These are phyloP conservation scores for Bradypodion ventrale DNA, from an alignment of 2,797 vertebrate species.

Conservation along the genomic window DNA sequence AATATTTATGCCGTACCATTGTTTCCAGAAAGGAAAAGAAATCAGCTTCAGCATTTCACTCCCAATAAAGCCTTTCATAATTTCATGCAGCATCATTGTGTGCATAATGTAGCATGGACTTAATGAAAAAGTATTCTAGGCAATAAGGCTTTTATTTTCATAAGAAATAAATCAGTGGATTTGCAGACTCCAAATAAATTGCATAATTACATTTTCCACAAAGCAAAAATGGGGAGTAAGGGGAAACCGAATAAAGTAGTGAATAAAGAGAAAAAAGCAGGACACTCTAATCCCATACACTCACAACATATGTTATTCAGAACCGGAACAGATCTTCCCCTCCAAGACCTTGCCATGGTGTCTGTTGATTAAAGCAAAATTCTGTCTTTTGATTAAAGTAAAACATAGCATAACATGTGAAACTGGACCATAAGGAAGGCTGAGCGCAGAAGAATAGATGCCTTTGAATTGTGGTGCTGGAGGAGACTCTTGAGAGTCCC, in stretches of 20 bases:
- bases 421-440: too few relatives aligned
- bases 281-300: background rate
- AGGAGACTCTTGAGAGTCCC: too few relatives aligned
- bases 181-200: background rate
- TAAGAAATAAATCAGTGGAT: background rate
- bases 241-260: background rate
- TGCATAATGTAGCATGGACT: background rate
- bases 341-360: background rate
- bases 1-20: background rate
- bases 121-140: background rate
- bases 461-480: too few relatives aligned
- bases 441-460: too few relatives aligned
- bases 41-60: background rate
- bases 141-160: background rate
- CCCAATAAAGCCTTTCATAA: background rate
- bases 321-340: background rate
- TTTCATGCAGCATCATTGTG: background rate
- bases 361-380: background rate
- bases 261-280: background rate
- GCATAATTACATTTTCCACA: background rate
- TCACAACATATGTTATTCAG: background rate
- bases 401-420: too few relatives aligned
- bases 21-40: background rate
- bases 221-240: background rate
- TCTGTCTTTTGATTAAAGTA: too few relatives aligned